Base-by-base conservation (phyloP, 1,140 invertebrate species). In the Melitaea cinxia region DNA sequence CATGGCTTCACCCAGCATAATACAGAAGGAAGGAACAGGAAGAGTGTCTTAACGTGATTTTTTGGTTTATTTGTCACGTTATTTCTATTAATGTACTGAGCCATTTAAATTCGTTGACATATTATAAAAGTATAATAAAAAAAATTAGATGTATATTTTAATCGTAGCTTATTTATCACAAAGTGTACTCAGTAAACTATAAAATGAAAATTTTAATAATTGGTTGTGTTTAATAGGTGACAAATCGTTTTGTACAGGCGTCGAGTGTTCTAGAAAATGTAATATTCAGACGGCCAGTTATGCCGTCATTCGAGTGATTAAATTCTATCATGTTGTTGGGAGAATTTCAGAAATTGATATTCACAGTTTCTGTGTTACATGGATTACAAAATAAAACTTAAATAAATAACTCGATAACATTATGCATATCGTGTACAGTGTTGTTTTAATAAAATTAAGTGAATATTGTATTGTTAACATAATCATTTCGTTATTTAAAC, bases 261-360 rank as follows among this genome's bases (percentile, higher is more conserved):
- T 67, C 19, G 53, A 61, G 57, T 42, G 58, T 56, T 53, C 58
- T 56, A 66, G 47, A 53, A 72, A 79, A 70, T 78, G 77, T 73
- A 79, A 82, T 77, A 81, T 78, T 77, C 73, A 67, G 68, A 70
- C 63, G 37, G 62, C 55, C 68, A 76, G 75, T 79, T 73, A 66
- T 58, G 52, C 70, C 73, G 77, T 79, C 79, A 79, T 70, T 78
- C 72, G 72, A 70, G 49, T 65, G 67, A 60, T 68, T 49, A 60
- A 67, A 65, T 47, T 47, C 42, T 47, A 47, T 47, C 23, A 47
- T 39, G 62, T 68, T 72, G 69, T 12, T 47, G 17, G 1, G 42
- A 23, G 42, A 23, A 47, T 47, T 47, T 47, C 42, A 47, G 42
- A 47, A 47, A 21, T 47, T 47, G 42, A 47, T 47, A 47, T 47